A percentile compares a stretch with the other conserved stretches of the same genome.
phyloP scores from a whole-genome alignment of 2,797 vertebrate species.

The Danionella dracula region DNA sequence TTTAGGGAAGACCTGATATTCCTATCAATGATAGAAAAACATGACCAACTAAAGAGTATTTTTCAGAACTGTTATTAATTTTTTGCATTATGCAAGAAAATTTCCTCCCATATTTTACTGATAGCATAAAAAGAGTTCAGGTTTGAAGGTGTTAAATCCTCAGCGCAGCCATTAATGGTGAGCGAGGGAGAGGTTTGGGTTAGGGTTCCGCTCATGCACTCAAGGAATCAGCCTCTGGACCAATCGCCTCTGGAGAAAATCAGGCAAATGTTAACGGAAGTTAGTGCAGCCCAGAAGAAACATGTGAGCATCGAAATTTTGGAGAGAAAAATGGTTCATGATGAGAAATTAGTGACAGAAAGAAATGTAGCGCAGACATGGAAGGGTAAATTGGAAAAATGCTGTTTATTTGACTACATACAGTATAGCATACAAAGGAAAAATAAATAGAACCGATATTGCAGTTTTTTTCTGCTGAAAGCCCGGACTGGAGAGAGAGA shows the following conservation, averaged over 20 bases:
- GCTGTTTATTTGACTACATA: slow-evolving; percentile 81
- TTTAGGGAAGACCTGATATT: too few species aligned
- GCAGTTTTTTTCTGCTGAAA: slow-evolving; percentile 76
- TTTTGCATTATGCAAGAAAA: too few species aligned
- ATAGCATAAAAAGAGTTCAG: too few species aligned
- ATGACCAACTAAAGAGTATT: too few species aligned
- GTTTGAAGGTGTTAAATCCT: not conserved
- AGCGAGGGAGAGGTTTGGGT: slow-evolving; percentile 17
- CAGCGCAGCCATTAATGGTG: slow-evolving; percentile 1
- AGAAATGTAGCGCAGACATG: slow-evolving; percentile 53
- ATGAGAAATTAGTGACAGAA: slow-evolving; percentile 49
- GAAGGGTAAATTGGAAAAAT: slow-evolving; percentile 75
- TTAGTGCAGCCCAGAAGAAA: slow-evolving; percentile 46
- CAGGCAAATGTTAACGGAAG: slow-evolving; percentile 33
- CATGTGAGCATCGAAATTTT: slow-evolving; percentile 17
- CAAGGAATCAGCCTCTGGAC: not conserved
- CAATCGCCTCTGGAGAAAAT: slow-evolving; percentile 29
- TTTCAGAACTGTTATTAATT: too few species aligned
- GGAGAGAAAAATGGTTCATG: slow-evolving; percentile 1
- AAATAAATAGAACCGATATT: slow-evolving; percentile 61
- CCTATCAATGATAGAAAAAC: too few species aligned
- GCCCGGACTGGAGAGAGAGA: slow-evolving; percentile 48
- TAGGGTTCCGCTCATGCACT: slow-evolving; percentile 38
- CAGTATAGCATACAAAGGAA: slow-evolving; percentile 80
- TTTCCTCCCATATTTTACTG: too few species aligned